phyloP scores from a whole-genome alignment of 2,113 vertebrate genomes.

The Spilogale gracilis region DNA sequence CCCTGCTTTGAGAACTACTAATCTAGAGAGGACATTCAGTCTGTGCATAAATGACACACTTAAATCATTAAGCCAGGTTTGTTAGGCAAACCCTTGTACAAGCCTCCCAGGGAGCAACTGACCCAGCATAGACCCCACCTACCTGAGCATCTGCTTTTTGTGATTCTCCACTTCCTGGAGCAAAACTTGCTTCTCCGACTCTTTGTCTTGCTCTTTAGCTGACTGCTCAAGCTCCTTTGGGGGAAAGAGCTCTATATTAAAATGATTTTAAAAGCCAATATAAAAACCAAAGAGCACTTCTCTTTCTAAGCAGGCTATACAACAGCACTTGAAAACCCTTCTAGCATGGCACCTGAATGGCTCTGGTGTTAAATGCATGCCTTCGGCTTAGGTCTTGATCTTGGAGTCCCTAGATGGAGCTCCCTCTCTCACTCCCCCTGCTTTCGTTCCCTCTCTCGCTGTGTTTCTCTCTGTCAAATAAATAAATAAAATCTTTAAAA shows the following conservation, averaged over 20 bases:
- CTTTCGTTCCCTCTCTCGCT: no score
- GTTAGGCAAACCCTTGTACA: neutral
- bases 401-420: no score
- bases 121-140: conserved; percentile 30
- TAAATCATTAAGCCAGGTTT: neutral
- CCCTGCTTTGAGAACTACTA: neutral
- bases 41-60: neutral
- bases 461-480: no score
- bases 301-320: neutral
- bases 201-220: conserved; percentile 96
- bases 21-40: neutral
- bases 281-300: neutral
- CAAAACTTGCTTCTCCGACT: conserved; percentile 93
- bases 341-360: neutral
- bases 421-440: no score
- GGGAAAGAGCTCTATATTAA: conserved; percentile 38
- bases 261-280: neutral
- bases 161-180: conserved; percentile 94
- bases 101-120: neutral
- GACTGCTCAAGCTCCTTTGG: conserved; percentile 95
- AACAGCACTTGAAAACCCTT: neutral
- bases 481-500: no score
- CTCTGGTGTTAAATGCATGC: no score
- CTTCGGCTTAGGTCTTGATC: no score
- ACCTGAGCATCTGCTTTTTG: conserved; percentile 98